Conservation (phyloP, 2,888 invertebrate species). For the Cerastis rubricosa region DNA sequence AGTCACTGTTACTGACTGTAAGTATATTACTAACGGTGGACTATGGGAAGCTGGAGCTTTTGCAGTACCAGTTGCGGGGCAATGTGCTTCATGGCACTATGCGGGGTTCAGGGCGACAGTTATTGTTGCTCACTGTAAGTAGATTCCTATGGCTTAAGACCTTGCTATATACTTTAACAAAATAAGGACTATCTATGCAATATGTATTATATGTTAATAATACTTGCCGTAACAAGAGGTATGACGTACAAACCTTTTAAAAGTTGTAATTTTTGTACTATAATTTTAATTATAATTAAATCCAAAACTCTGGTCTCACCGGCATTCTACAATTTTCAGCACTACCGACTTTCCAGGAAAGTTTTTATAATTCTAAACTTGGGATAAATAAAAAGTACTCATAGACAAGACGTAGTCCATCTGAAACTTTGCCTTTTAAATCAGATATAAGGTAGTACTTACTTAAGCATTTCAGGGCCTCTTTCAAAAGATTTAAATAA, state of each 20-base stretch:
- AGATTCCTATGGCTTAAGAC: too few species aligned
- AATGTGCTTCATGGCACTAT: too few species aligned
- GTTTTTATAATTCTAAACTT: slow-evolving; percentile 27
- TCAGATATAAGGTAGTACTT: not conserved
- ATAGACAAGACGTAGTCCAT: not conserved
- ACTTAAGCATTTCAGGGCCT: not conserved
- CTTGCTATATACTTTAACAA: too few species aligned
- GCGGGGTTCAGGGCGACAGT: not conserved
- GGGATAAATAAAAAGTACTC: not conserved
- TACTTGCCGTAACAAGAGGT: not conserved
- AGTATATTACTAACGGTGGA: slow-evolving; percentile 75
- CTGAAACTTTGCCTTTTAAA: slow-evolving; percentile 21
- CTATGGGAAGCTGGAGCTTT: not conserved
- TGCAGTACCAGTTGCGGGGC: not conserved
- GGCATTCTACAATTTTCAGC: slow-evolving; percentile 3
- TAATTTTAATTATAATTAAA: slow-evolving; percentile 5
- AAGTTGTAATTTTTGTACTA: not conserved
- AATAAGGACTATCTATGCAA: too few species aligned
- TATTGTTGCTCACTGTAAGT: too few species aligned
- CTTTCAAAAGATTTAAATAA: slow-evolving; percentile 28
- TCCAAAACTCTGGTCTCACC: not conserved
- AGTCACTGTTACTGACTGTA: slow-evolving; percentile 94
- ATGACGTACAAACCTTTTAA: not conserved
- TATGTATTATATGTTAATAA: too few species aligned
- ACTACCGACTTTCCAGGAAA: slow-evolving; percentile 1